A percentile compares a stretch with the other conserved stretches of the same genome.
phyloP scores from a whole-genome alignment of 2,888 invertebrate species.

The Cerastis leucographa region DNA sequence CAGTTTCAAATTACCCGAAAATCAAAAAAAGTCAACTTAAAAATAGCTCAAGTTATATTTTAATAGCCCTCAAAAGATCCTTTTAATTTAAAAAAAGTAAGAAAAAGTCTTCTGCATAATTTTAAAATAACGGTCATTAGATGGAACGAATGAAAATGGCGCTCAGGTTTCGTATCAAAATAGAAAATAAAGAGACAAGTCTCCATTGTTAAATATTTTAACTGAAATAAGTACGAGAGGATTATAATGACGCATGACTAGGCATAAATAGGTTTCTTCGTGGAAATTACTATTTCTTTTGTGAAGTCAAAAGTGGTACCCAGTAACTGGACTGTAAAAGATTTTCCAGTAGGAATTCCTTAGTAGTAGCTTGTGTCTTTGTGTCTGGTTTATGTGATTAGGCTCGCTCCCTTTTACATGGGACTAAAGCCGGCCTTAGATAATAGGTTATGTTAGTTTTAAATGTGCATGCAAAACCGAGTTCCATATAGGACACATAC shows the following conservation, averaged over 20 bases:
- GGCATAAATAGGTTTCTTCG: not conserved
- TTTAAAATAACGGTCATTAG: conserved; percentile 42
- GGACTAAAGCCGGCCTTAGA: too few species aligned
- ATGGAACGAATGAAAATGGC: conserved; percentile 34
- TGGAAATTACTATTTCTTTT: not conserved
- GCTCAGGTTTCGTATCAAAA: conserved; percentile 40
- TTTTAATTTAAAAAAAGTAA: conserved; percentile 44
- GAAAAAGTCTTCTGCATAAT: conserved; percentile 18
- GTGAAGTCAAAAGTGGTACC: not conserved
- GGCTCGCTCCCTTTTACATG: not conserved
- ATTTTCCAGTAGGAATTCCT: not conserved
- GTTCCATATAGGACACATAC: too few species aligned
- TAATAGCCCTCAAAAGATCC: not conserved
- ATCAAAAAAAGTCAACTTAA: not conserved
- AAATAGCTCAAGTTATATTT: conserved; percentile 3
- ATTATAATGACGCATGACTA: conserved; percentile 12
- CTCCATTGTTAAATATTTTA: conserved; percentile 32
- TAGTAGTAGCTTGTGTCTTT: not conserved
- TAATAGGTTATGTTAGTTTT: too few species aligned
- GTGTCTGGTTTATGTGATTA: not conserved
- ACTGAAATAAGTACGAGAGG: conserved; percentile 1
- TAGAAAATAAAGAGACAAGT: conserved; percentile 37
- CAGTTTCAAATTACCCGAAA: not conserved
- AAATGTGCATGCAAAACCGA: too few species aligned
- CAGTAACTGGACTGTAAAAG: not conserved